Base-by-base conservation (phyloP, 1,140 invertebrate genomes). In the Calliphora vicina region DNA sequence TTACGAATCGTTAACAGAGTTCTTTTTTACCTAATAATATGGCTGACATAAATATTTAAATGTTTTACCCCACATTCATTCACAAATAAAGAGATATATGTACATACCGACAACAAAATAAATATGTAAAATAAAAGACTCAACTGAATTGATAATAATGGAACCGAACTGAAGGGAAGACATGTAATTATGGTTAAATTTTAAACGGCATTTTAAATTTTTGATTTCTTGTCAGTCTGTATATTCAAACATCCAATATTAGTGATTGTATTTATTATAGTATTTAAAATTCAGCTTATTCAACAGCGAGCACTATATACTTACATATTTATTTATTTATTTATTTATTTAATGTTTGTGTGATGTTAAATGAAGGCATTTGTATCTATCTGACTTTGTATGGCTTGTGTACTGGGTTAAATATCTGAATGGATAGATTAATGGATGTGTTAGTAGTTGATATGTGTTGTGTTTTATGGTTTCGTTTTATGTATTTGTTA, bases 401-500 rank as follows among this genome's bases (percentile, higher is more conserved):
- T 35, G 35, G 35, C n/a, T 35, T 35, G 35, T 35, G 6, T 35
- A 35, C 35, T 8, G 35, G 35, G 35, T 35, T 35, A 35, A 35
- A 35, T 35, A 35, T 35, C 35, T 35, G 1, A 2, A 35, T 35
- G 35, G 35, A 35, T 35, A 35, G 10, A 35, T 35, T 35, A 35
- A 35, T 35, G 35, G 35, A 35, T 35, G 35, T 35, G 35, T 35
- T 35, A 35, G 35, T 35, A n/a, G n/a, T n/a, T n/a, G n/a, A n/a
- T n/a, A 35, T 35, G 10, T 35, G 10, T 35, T 35, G 35, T 35
- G 35, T 50, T 50, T 50, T 17, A 50, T 17, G 45, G 45, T 50
- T 50, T 50, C n/a, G 26, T 45, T 78, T 78, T 78, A 78, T 50
- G 12, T 50, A 50, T 45, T 76, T 76, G 27, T n/a, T 43, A 78